A percentile compares a stretch with the other conserved stretches of the same genome.
These are phyloP conservation scores for Xylota segnis DNA, from an alignment of 2,888 invertebrate species.

Conservation along the genomic window DNA sequence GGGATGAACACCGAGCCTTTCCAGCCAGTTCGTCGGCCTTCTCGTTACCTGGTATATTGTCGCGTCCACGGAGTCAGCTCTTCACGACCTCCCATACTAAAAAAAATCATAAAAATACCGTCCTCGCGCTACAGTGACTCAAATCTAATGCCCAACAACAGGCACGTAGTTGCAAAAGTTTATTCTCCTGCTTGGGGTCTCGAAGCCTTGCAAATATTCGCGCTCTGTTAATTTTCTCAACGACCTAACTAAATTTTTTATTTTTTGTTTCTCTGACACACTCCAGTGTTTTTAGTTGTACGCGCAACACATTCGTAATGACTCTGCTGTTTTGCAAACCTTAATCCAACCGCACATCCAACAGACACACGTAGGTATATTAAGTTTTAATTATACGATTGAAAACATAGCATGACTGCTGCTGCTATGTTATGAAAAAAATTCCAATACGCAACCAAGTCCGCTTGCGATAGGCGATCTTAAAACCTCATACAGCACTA, in stretches of 20 bases:
- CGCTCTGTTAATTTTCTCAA: constrained; percentile 14
- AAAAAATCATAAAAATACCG: no score
- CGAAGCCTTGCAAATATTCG: background rate
- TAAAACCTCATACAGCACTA: background rate
- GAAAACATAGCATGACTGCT: constrained; percentile 29
- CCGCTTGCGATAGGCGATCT: background rate
- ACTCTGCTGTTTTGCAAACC: constrained; percentile 4
- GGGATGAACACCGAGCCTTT: no score
- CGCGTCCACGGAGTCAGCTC: no score
- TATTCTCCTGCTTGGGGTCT: background rate
- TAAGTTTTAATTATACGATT: constrained; percentile 20
- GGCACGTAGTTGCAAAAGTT: no score
- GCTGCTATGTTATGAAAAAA: constrained; percentile 17
- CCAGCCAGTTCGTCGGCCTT: no score
- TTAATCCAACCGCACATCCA: constrained; percentile 16
- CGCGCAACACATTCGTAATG: background rate
- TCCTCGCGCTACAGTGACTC: no score
- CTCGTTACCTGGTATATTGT: no score
- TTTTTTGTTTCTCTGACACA: background rate
- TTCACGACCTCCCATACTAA: no score
- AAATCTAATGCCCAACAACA: no score
- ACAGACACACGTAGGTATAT: background rate
- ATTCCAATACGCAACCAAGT: constrained; percentile 30
- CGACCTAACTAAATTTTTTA: background rate
- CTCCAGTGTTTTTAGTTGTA: background rate